Percentiles rank a stretch among this genome's conserved stretches.
Evolutionary conservation across 2,113 vertebrate genomes (phyloP).

Genomic region (Morone chrysops): DNA sequence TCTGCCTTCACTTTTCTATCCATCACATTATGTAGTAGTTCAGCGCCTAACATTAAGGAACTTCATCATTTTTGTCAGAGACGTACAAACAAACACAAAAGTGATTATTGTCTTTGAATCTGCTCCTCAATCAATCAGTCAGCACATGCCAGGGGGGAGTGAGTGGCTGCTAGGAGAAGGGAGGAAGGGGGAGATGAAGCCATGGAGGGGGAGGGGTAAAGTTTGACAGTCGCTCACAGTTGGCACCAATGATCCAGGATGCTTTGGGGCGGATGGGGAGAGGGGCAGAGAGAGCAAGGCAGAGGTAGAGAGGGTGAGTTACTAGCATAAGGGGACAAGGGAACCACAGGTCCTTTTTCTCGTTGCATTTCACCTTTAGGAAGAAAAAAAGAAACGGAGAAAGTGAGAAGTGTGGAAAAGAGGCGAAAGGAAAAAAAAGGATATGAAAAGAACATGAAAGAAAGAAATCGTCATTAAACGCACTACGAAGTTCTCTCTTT

Average conservation of each 20-base stretch:
- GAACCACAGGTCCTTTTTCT: constrained; percentile 60
- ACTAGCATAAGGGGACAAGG: constrained; percentile 63
- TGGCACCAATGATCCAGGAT: constrained; percentile 80
- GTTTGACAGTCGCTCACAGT: constrained; percentile 85
- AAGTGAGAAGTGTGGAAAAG: constrained; percentile 47
- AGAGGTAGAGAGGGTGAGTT: constrained; percentile 71
- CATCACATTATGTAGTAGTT: constrained; percentile 30
- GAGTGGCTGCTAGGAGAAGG: constrained; percentile 5
- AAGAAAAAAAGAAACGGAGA: constrained; percentile 29
- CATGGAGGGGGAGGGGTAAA: constrained; percentile 53
- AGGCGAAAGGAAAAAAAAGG: constrained; percentile 39
- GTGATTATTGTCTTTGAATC: constrained; percentile 50
- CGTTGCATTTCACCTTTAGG: constrained; percentile 65
- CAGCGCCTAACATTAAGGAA: constrained; percentile 17
- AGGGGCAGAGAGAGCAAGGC: constrained; percentile 71
- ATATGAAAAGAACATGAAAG: constrained; percentile 78
- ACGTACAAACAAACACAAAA: constrained; percentile 39
- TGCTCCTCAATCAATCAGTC: constrained; percentile 63
- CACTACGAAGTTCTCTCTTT: constrained; percentile 73
- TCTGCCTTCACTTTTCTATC: constrained; percentile 47
- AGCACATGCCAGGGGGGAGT: constrained; percentile 53
- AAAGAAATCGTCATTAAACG: constrained; percentile 75
- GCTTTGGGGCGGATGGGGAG: constrained; percentile 74
- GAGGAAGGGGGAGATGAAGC: constrained; percentile 18
- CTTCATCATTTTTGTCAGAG: constrained; percentile 4